Percentiles rank a stretch among this genome's conserved stretches.
phyloP scores from a whole-genome alignment of 2,888 invertebrate genomes.

The Galeruca laticollis region DNA sequence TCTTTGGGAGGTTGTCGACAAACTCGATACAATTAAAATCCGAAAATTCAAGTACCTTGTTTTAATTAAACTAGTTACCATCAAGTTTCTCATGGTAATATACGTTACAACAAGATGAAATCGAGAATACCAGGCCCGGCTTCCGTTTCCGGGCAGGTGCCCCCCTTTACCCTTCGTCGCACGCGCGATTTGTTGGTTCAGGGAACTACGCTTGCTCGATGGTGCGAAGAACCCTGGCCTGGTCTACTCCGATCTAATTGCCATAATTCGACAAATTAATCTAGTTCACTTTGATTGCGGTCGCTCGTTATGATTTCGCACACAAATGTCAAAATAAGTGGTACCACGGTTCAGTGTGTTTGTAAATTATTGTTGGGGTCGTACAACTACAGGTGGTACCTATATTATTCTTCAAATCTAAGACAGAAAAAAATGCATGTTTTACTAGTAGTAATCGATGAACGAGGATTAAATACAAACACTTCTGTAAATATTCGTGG shows the following conservation, averaged over 20 bases:
- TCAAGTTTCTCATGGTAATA: constrained; percentile 1
- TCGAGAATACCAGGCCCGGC: constrained; percentile 58
- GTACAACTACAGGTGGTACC: neutral
- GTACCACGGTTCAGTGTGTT: constrained; percentile 12
- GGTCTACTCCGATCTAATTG: constrained; percentile 52
- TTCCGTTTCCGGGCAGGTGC: constrained; percentile 68
- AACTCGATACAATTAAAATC: too few relatives aligned
- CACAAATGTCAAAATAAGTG: neutral
- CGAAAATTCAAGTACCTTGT: too few relatives aligned
- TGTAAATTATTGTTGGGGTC: neutral
- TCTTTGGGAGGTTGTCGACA: neutral
- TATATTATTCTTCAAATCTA: too few relatives aligned
- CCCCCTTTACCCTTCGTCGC: constrained; percentile 55
- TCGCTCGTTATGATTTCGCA: constrained; percentile 39
- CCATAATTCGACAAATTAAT: constrained; percentile 27
- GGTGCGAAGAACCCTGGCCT: constrained; percentile 62
- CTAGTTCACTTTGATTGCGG: constrained; percentile 14
- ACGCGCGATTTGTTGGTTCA: constrained; percentile 51
- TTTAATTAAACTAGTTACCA: neutral
- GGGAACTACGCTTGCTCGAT: constrained; percentile 66
- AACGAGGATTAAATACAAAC: too few relatives aligned
- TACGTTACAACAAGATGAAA: constrained; percentile 2
- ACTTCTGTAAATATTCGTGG: too few relatives aligned
- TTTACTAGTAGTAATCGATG: too few relatives aligned
- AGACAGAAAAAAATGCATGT: too few relatives aligned